Percentiles rank a stretch among this genome's conserved stretches.
These are phyloP conservation scores for Synchiropus splendidus DNA, from an alignment of 2,113 vertebrate genomes.

Conservation along the genomic window DNA sequence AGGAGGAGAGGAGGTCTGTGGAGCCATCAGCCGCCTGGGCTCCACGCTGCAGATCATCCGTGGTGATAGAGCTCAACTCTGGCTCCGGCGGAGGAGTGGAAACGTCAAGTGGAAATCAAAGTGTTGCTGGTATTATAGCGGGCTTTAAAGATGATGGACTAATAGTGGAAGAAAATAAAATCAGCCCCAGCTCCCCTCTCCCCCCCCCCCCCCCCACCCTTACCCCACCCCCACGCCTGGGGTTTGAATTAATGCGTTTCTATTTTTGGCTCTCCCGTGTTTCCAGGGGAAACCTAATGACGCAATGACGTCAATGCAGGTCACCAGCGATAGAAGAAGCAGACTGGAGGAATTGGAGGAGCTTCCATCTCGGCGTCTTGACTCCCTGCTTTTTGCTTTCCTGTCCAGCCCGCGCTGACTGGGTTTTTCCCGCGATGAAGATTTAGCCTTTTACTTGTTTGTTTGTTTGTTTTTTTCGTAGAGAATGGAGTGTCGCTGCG, in stretches of 20 bases:
- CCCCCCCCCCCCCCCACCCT: constrained; percentile 41
- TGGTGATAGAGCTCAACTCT: too few relatives aligned
- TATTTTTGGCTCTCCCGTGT: constrained; percentile 89
- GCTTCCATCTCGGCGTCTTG: constrained; percentile 61
- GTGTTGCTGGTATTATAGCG: background rate
- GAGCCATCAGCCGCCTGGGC: too few relatives aligned
- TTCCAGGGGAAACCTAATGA: constrained; percentile 98
- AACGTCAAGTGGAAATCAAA: too few relatives aligned
- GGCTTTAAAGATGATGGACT: constrained; percentile 41
- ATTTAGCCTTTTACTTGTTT: background rate
- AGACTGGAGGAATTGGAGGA: constrained; percentile 81
- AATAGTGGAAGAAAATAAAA: constrained; percentile 63
- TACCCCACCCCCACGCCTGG: constrained; percentile 32
- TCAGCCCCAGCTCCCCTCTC: constrained; percentile 72
- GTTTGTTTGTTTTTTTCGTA: background rate
- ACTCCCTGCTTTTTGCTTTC: too few relatives aligned
- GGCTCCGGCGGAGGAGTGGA: too few relatives aligned
- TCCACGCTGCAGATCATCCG: too few relatives aligned
- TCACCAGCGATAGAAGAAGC: constrained; percentile 77
- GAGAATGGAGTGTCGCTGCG: constrained; percentile 17
- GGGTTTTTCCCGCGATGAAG: background rate
- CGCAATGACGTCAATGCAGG: constrained; percentile 98
- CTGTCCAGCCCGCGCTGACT: too few relatives aligned
- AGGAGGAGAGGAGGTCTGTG: too few relatives aligned
- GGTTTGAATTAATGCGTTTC: constrained; percentile 84